Evolutionary conservation across 1,140 invertebrate genomes (phyloP), one percentile per base, ranked within the genome.

Genomic region (Episyrphus balteatus): DNA sequence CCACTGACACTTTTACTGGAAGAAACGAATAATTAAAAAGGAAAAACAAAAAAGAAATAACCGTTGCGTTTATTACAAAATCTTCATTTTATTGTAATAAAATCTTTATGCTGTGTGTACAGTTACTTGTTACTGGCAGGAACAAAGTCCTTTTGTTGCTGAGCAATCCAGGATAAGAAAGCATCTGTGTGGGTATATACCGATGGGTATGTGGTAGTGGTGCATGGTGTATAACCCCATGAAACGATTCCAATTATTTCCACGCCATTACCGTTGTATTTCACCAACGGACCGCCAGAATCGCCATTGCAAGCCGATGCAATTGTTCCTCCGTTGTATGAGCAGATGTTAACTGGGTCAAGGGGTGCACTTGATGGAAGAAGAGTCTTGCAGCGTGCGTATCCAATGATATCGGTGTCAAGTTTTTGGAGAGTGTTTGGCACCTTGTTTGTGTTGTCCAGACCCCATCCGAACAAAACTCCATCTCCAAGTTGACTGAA

Each of bases 211-310:
- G 71, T 73, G 51, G 63, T 63, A 13, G 58, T 61, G 6, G 78
- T 77, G 50, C 83, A 84, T 42, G 84, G 86, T 5, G 75, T 70
- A 19, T 78, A 64, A 7, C 84, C 84, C 81, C 82, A 88, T 2
- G 83, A 86, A 0, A 85, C 83, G 17, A 86, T 67, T 14, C 84
- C 86, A 31, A 85, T 51, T 14, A 21, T 47, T 37, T 49, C 15
- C n/a, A 2, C 5, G 8, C 1, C 40, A 6, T 41, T 51, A 9
- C 65, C 51, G 3, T 11, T 18, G 13, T 17, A 31, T 13, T 2
- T 40, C n/a, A 75, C 67, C 31, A 82, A 54, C 2, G 80, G 80
- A 42, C 80, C 79, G 43, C 81, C 81, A 15, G 78, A 80, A 58
- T 83, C 80, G 38, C 79, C 79, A 45, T 66, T 75, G 62, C 80